Base-by-base conservation (phyloP, 2,888 invertebrate species). In the Lomographa bimaculata region DNA sequence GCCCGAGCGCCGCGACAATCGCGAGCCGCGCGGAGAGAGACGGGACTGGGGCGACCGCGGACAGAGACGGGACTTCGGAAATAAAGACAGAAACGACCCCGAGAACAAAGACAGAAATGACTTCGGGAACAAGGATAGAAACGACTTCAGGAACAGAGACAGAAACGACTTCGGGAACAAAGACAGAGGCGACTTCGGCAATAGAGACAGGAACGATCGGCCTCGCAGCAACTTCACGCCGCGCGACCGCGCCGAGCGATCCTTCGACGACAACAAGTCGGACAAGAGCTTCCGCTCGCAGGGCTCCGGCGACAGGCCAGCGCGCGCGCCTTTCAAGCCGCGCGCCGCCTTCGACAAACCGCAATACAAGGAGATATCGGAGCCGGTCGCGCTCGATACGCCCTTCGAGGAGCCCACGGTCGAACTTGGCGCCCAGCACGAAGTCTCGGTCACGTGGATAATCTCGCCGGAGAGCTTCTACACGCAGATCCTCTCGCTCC, bases 391-490 rank as follows among this genome's bases (percentile, higher is more conserved):
- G 0, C 44, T 90, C 0, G 84, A 90, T 5, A 83, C 84, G 0
- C 73, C 82, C 0, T 93, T 91, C 77, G 35, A 53, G 0, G 79
- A 87, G 2, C 79, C 83, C 0, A 59, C 76, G 0, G 72, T 93
- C 1, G 84, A 90, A 8, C 66, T 85, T 0, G 91, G 91, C 7
- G 76, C 80, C 0, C 90, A 86, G 32, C 91, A 91, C 33, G 90
- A 92, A 38, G 81, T 94, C 0, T 85, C 90, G 1, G 90, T 95
- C 19, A 92, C 93, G 1, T 95, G 95, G 95, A 94, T 95, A 64
- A 91, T 93, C 35, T 93, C 93, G 45, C 95, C 95, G 0, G 90
- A 91, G 45, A 91, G 92, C 54, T 95, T 96, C 73, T 94, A 92
- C 74, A 91, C 92, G 0, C 93, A 93, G 57, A 77, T 91, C 7